Evolutionary conservation across 2,113 vertebrate species (phyloP), one percentile per base, ranked within the genome.

Genomic region (Cinclus mexicanus): DNA sequence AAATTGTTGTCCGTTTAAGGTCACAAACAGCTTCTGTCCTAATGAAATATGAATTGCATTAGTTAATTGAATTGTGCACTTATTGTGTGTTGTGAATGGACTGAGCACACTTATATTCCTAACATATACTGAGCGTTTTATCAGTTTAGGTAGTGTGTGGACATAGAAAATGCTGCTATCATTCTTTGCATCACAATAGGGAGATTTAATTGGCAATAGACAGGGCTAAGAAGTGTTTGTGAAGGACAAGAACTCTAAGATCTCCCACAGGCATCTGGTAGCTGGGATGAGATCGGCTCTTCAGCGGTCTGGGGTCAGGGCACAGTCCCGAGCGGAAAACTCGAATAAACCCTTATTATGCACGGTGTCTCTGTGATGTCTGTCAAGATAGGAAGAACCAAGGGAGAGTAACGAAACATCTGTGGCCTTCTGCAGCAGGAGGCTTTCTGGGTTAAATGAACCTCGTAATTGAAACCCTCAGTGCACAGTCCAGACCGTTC

Each of bases 21-120:
- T 97, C 96, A 96, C 95, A 97, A 97, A 84, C 93, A 93, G 96
- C 94, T 95, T 97, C 97, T 97, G 95, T 97, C 84, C 92, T 95
- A 93, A 94, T 95, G 96, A 97, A 97, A 97, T 95, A 95, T 91
- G 94, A 97, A 96, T 96, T 84, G 82, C 93, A 93, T 96, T 97
- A 90, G 81, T 97, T 97, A 95, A 97, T 95, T 97, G 95, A 95
- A 95, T 95, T 87, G 81, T 82, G 65, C 88, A 53, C 50, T 95
- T 83, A 93, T 49, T 95, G 67, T 82, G 52, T 65, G 56, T 84
- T 87, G 76, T 94, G 79, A 94, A 93, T 89, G 95, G 56, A 89
- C 93, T 94, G 81, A 96, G 75, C 49, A 8, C 71, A 39, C 80
- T 95, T 84, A 78, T 35, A 86, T 90, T 91, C 57, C 35, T 65